Base-by-base conservation (phyloP, 2,888 invertebrate species). In the Diaprepes abbreviatus region DNA sequence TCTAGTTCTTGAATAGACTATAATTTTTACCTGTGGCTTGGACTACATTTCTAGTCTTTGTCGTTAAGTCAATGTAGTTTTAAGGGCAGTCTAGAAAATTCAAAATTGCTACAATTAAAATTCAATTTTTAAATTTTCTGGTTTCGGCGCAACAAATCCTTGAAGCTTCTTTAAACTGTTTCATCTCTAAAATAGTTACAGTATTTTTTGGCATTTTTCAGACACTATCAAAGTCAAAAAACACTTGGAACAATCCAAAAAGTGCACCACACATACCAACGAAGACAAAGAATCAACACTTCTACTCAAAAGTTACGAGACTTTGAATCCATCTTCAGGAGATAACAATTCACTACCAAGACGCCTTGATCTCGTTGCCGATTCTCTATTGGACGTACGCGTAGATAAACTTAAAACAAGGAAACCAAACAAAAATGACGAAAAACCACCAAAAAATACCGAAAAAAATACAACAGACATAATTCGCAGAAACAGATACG, bases 321-420 rank as follows among this genome's bases (percentile, higher is more conserved):
- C 2, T 0, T 5, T 36, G n/a, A 12, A 17, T 9, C 48, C 14
- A 14, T 7, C 28, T 7, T 28, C 48, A 28, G 28, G 14, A 3
- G 12, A 45, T 14, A 1, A 9, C 14, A 2, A 1, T 4, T 0
- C 24, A 1, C 38, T 10, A 0, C 21, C 24, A 0, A 12, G 0
- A 7, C 55, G 55, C 9, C 38, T 38, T 0, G 24, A 55, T 7
- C 24, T 3, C 10, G 38, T 21, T 0, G 38, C 19, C 35, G 55
- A 35, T 55, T 55, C 55, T 24, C 6, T 21, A 6, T 12, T 55
- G 38, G 55, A 55, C 4, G 21, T 55, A 21, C 38, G 55, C 14
- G 5, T 19, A n/a, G 36, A 55, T 9, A 36, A 12, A 24, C 14
- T 55, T 1, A 38, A 55, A 24, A 55, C n/a, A 55, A 38, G 7